These are phyloP conservation scores for Peromyscus attwateri DNA, from an alignment of 2,797 vertebrate species.

Conservation along the genomic window DNA sequence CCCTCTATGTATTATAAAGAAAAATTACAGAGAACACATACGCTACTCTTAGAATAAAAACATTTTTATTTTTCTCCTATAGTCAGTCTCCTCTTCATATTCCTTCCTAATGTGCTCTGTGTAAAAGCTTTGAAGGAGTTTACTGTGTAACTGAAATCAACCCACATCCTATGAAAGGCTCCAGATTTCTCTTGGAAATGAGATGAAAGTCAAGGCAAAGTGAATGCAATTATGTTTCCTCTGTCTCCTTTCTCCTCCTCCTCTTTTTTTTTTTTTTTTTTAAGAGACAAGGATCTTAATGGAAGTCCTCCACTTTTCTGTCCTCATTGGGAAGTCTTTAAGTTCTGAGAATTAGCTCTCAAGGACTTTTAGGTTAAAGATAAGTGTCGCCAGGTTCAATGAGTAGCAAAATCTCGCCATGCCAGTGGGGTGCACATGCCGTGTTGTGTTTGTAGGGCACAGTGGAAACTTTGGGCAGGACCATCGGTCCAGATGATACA, in stretches of 20 bases:
- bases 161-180: not conserved
- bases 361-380: constrained; percentile 58
- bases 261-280: constrained; percentile 4
- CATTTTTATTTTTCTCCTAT: constrained; percentile 35
- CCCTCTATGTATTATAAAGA: not conserved
- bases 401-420: not conserved
- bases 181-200: constrained; percentile 5
- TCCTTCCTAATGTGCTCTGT: not conserved
- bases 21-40: constrained; percentile 13
- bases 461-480: fast-evolving
- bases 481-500: fast-evolving
- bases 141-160: not conserved
- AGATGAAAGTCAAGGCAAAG: constrained; percentile 48
- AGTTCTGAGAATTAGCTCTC: constrained; percentile 22
- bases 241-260: not conserved
- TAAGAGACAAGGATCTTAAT: constrained; percentile 60
- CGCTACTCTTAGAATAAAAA: not conserved
- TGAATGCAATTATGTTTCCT: constrained; percentile 36
- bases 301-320: not conserved
- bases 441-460: not conserved
- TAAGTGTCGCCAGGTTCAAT: not conserved
- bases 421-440: not conserved
- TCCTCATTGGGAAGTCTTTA: constrained; percentile 59
- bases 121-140: not conserved
- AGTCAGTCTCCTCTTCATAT: not conserved